phyloP scores from a whole-genome alignment of 2,113 vertebrate genomes.

The Oceanodroma tethys region DNA sequence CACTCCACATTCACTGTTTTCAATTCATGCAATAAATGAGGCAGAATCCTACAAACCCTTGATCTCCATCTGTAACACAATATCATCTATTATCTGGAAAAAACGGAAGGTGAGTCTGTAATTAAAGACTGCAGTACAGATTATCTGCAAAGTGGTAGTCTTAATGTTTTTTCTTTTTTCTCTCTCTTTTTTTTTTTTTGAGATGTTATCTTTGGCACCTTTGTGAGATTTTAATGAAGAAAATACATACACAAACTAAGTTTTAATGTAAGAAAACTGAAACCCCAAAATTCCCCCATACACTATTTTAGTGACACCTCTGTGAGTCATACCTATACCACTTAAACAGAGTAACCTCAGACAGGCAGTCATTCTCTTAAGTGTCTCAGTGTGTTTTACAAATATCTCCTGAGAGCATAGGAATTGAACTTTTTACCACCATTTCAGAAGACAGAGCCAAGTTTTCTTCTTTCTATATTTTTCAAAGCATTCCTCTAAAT shows the following conservation, averaged over 20 bases:
- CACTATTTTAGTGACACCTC: not conserved
- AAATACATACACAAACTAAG: not conserved
- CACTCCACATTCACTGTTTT: not conserved
- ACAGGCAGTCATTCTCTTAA: not conserved
- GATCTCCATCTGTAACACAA: not conserved
- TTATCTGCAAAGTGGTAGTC: not conserved
- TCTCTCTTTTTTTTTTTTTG: not conserved
- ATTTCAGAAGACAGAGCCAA: not conserved
- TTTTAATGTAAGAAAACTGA: not conserved
- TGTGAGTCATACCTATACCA: not conserved
- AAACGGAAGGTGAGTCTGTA: not conserved
- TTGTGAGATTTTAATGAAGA: not conserved
- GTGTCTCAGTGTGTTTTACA: not conserved
- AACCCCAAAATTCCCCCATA: not conserved
- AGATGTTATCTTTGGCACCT: not conserved
- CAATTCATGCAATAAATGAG: not conserved
- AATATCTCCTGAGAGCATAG: not conserved
- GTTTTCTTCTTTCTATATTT: not conserved
- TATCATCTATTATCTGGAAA: not conserved
- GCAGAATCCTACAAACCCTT: not conserved
- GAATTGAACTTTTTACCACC: not conserved
- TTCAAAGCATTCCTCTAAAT: not conserved
- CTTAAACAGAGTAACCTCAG: not conserved
- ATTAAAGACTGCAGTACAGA: not conserved
- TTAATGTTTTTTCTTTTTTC: not conserved